A percentile compares a stretch with the other conserved stretches of the same genome.
Evolutionary conservation across 2,113 vertebrate species (phyloP).

Genomic region (Eulemur macaco): DNA sequence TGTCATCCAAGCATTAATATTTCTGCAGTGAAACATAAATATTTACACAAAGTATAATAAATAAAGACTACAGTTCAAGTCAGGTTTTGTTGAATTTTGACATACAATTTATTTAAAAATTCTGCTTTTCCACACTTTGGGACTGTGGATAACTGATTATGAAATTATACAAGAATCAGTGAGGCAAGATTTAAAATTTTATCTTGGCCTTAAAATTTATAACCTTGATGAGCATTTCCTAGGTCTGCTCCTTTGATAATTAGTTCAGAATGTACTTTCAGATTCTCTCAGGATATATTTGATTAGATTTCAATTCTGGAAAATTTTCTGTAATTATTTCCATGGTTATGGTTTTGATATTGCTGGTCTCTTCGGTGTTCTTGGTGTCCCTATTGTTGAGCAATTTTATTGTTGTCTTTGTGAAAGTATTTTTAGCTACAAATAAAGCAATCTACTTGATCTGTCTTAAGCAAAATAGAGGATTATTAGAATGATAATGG

Average conservation of each 20-base stretch:
- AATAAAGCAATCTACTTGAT: neutral
- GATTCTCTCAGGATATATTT: neutral
- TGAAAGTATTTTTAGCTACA: constrained; percentile 4
- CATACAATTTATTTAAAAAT: neutral
- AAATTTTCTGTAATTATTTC: neutral
- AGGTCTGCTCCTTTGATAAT: neutral
- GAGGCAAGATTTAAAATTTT: neutral
- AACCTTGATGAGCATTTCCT: neutral
- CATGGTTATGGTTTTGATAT: neutral
- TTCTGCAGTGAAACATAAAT: neutral
- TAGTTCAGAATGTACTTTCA: neutral
- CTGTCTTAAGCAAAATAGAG: neutral
- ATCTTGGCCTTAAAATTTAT: neutral
- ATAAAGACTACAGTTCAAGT: neutral
- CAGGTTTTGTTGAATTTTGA: neutral
- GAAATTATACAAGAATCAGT: neutral
- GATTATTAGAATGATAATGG: neutral
- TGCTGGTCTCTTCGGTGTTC: neutral
- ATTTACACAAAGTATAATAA: neutral
- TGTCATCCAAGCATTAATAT: neutral
- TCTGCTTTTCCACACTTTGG: neutral
- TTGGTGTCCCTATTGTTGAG: neutral
- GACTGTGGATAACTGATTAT: neutral
- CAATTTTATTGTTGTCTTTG: neutral
- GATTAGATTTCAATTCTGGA: neutral